Evolutionary conservation across 2,888 invertebrate genomes (phyloP), one percentile per base, ranked within the genome.

Genomic region (Dryococelus australis): DNA sequence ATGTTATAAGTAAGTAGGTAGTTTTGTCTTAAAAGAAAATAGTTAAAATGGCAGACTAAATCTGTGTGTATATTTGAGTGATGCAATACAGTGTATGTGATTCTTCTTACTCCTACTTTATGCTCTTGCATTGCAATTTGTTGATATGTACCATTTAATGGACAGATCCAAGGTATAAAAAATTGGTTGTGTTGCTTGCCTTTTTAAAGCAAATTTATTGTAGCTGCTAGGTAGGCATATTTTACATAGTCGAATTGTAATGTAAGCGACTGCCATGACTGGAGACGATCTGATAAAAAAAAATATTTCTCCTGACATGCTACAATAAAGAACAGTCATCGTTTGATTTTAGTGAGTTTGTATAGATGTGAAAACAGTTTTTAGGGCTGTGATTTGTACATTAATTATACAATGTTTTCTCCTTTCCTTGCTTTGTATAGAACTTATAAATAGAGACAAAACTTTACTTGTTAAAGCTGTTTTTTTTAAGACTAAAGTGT

Each of bases 341-440:
- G 16, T 65, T 65, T n/a, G n/a, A 20, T 65, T 65, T 65, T 65
- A n/a, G 20, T 65, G 8, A 65, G 65, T 65, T 65, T 65, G 65
- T 65, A 20, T 5, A 10, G 6, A 65, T 65, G 65, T 65, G 43
- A 83, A 16, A 86, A 78, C 80, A 26, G 43, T 43, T 87, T 87
- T 51, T 87, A 87, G 84, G 84, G 86, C 86, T 87, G 86, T 87
- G 86, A 87, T 43, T 27, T 84, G 83, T 83, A 43, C 43, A 83
- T 28, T 83, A 35, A 83, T 28, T 83, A 83, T 43, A 83, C 83
- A 28, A 83, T 4, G 43, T 83, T 13, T 83, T 83, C 5, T 27
- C 83, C 28, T 65, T n/a, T 65, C 24, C 65, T 65, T 65, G 65
- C 65, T 65, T 65, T 65, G 65, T 65, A 65, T 65, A 65, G 65